phyloP scores from a whole-genome alignment of 2,113 vertebrate genomes.

The Oxygymnocypris stewartii region DNA sequence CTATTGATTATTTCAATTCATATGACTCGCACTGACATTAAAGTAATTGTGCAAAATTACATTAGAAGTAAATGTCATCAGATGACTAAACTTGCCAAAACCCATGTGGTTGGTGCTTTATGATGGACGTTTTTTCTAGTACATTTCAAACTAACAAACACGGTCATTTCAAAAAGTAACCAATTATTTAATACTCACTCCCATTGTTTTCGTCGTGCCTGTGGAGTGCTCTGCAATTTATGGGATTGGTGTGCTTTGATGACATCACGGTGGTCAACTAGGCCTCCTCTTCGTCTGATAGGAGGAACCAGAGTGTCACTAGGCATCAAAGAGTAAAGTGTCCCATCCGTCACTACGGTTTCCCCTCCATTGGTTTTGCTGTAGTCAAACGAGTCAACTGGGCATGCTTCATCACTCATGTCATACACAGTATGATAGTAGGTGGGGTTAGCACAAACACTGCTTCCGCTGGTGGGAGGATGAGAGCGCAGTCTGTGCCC shows the following conservation, averaged over 20 bases:
- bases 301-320: conserved; percentile 63
- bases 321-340: conserved; percentile 56
- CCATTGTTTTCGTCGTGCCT: conserved; percentile 86
- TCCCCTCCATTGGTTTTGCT: conserved; percentile 3
- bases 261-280: conserved; percentile 85
- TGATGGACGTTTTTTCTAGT: conserved; percentile 19
- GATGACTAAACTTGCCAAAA: conserved; percentile 7
- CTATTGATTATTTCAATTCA: not conserved
- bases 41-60: not conserved
- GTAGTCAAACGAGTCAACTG: conserved; percentile 63
- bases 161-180: not conserved
- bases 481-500: conserved; percentile 56
- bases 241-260: conserved; percentile 86
- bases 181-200: conserved; percentile 79
- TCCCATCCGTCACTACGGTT: conserved; percentile 25
- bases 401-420: conserved; percentile 67
- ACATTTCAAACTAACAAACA: not conserved
- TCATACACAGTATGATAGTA: conserved; percentile 76
- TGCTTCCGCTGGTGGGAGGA: conserved; percentile 69
- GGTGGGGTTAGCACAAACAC: conserved; percentile 71
- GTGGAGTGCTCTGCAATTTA: conserved; percentile 84
- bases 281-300: conserved; percentile 76
- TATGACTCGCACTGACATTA: not conserved
- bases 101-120: not conserved
- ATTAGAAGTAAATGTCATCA: conserved; percentile 4